Evolutionary conservation across 2,888 invertebrate genomes (phyloP), one percentile per base, ranked within the genome.

Genomic region (Macroteleia sp.): DNA sequence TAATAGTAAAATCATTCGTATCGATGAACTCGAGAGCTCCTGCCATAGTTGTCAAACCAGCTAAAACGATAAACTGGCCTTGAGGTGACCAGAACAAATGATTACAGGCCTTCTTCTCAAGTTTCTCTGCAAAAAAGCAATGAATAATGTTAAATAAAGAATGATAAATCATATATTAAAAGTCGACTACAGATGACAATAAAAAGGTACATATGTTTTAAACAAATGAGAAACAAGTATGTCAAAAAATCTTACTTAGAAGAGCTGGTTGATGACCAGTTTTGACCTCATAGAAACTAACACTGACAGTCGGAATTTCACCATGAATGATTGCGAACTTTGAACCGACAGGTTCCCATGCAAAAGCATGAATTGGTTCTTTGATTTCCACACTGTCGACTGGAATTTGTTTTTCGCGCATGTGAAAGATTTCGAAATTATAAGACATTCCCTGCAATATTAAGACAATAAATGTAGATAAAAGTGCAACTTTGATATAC

Each of bases 401-500:
- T 0, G 99, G 99, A 83, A 99, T 97, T 91, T 98, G 96, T 88
- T 99, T 99, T 89, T 99, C 98, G 59, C 98, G 94, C 96, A 99
- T 98, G 89, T 99, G 98, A 93, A 99, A 99, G 83, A 99, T 97
- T 93, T 99, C 99, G 92, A 99, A 98, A 91, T 99, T 99, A 92
- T 97, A 98, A 86, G 98, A 98, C 95, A 98, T 97, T 82, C 99
- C 98, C 84, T 90, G 77, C 44, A 67, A 69, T 6, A n/a, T n/a
- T n/a, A n/a, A n/a, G n/a, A n/a, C n/a, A n/a, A n/a, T n/a, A n/a
- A n/a, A n/a, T n/a, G n/a, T n/a, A n/a, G 25, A 25, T 25, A 25
- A 25, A 25, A 25, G n/a, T n/a, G n/a, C n/a, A n/a, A n/a, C n/a
- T n/a, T n/a, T n/a, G n/a, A n/a, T n/a, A n/a, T n/a, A n/a, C n/a